Base-by-base conservation (phyloP, 2,113 vertebrate genomes). In the Archilochus colubris region DNA sequence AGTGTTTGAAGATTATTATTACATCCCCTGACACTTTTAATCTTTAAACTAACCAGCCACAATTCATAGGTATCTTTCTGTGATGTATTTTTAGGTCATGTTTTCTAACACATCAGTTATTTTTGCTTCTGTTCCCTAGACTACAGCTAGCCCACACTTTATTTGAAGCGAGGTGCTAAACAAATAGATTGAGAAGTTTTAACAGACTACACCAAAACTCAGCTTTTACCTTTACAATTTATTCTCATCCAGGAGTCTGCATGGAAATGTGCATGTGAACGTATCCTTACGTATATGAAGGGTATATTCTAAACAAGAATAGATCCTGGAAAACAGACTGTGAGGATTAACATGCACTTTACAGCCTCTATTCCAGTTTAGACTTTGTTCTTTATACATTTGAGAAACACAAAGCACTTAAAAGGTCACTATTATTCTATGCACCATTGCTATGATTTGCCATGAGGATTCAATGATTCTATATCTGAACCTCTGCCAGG, bases 231-330 rank as follows among this genome's bases (percentile, higher is more conserved):
- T 84, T 81, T 62, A 43, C 1, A 31, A 44, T 38, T 40, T 70
- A 16, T 53, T 89, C 15, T 69, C 23, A 19, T 40, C 20, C 2
- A 23, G 40, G 75, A 12, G 2, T 31, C 23, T 25, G 44, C 5
- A 4, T 6, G 2, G 36, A 40, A 4, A 3, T 38, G 20, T 6
- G 44, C 4, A 4, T 5, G 2, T 40, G 38, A 5, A 3, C 33
- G 15, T 6, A 80, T 18, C 61, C 28, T 70, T 64, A 3, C 12
- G 7, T 3, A 38, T 7, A 48, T 50, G 53, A 86, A 80, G 19
- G 44, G 3, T 4, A 33, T 59, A 59, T 67, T 31, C 66, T 46
- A 78, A 33, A 28, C 16, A 75, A 75, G 9, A 70, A 38, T 15
- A 72, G 18, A 85, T 6, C 24, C 25, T 55, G 31, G 12, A 57